Evolutionary conservation across 2,113 vertebrate species (phyloP).

Genomic region (Catharus bicknelli): DNA sequence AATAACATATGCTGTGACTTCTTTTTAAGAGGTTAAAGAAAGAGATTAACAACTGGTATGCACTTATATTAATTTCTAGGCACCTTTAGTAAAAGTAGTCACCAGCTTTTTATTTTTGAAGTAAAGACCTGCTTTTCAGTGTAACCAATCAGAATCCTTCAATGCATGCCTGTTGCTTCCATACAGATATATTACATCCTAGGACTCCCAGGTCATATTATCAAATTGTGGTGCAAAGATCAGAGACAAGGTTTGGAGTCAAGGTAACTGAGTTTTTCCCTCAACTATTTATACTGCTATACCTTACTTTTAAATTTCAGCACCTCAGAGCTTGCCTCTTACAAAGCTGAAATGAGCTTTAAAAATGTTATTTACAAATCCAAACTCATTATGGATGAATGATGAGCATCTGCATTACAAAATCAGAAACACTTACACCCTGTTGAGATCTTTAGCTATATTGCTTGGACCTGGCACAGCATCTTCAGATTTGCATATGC

Average conservation of each 20-base stretch:
- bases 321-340: not conserved
- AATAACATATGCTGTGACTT: not conserved
- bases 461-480: constrained; percentile 77
- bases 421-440: constrained; percentile 77
- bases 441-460: constrained; percentile 75
- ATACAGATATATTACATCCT: not conserved
- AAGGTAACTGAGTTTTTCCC: not conserved
- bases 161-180: not conserved
- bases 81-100: not conserved
- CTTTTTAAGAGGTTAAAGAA: not conserved
- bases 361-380: not conserved
- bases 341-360: not conserved
- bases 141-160: not conserved
- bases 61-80: not conserved
- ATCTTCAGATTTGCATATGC: constrained; percentile 78
- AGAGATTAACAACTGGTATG: not conserved
- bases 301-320: not conserved
- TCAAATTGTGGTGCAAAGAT: not conserved
- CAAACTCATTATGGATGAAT: not conserved
- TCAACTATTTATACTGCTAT: not conserved
- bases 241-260: not conserved
- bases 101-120: not conserved
- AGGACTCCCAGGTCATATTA: not conserved
- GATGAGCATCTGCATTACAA: not conserved
- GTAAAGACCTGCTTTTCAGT: not conserved